phyloP scores from a whole-genome alignment of 2,113 vertebrate genomes.

The Dryoscopus gambensis region DNA sequence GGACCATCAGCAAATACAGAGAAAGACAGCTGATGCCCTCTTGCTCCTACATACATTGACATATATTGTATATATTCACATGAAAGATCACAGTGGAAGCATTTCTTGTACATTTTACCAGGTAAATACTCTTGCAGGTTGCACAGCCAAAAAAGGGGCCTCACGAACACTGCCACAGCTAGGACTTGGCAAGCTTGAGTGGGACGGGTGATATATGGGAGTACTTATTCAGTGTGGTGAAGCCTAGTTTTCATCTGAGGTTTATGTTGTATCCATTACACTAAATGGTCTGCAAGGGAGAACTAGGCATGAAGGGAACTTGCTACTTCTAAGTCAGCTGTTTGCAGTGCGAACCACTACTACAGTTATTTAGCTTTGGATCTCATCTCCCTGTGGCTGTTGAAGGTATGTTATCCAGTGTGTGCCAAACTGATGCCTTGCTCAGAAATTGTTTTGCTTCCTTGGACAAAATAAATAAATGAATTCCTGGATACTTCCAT shows the following conservation, averaged over 20 bases:
- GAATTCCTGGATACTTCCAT: background rate
- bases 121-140: background rate
- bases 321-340: background rate
- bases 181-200: background rate
- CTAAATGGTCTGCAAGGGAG: background rate
- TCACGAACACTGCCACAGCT: background rate
- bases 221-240: background rate
- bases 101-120: background rate
- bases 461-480: background rate
- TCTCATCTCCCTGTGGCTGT: background rate
- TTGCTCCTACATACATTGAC: background rate
- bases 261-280: background rate
- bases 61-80: background rate
- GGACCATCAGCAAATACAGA: background rate
- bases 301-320: background rate
- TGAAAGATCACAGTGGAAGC: background rate
- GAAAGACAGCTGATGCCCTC: background rate
- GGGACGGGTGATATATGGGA: background rate
- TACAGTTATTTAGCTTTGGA: background rate
- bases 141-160: background rate
- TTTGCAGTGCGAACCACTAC: background rate
- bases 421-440: background rate
- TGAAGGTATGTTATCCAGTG: background rate
- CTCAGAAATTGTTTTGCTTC: background rate
- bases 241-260: slow-evolving; percentile 2